A percentile compares a stretch with the other conserved stretches of the same genome.
Evolutionary conservation across 2,888 invertebrate genomes (phyloP).

Genomic region (Apamea monoglypha): DNA sequence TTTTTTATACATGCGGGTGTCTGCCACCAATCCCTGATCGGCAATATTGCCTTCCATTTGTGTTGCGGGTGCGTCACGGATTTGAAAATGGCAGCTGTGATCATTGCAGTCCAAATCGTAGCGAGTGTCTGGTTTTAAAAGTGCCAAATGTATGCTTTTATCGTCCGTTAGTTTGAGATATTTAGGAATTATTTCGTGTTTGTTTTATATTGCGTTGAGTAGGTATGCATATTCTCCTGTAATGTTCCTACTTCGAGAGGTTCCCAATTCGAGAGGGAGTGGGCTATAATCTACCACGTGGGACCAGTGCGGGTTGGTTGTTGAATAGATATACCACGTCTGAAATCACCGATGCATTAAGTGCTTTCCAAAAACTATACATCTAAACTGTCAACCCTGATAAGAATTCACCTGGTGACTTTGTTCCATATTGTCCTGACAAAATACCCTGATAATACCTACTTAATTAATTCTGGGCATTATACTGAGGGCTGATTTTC

Average conservation of each 20-base stretch:
- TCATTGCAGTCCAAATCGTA: conserved; percentile 81
- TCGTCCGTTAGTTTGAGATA: neutral
- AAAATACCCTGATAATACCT: neutral
- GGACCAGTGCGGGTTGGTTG: too few relatives aligned
- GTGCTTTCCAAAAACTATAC: neutral
- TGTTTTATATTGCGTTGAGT: neutral
- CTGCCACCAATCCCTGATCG: neutral
- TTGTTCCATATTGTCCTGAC: neutral
- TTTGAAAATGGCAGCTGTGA: conserved; percentile 76
- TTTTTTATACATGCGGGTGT: neutral
- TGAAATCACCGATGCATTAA: neutral
- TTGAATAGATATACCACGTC: neutral
- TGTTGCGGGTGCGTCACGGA: conserved; percentile 78
- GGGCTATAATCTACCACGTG: too few relatives aligned
- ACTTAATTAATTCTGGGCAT: neutral
- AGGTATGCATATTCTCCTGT: neutral
- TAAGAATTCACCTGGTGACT: neutral
- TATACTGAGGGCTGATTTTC: neutral
- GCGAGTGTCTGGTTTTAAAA: conserved; percentile 70
- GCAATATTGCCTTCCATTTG: conserved; percentile 53
- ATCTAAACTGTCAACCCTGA: neutral
- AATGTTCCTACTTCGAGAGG: neutral
- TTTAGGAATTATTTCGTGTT: conserved; percentile 9
- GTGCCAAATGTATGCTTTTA: conserved; percentile 24
- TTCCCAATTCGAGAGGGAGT: too few relatives aligned